Percentiles rank a stretch among this genome's conserved stretches.
phyloP scores from a whole-genome alignment of 1,140 invertebrate species.

The Cyphomyrmex costatus region DNA sequence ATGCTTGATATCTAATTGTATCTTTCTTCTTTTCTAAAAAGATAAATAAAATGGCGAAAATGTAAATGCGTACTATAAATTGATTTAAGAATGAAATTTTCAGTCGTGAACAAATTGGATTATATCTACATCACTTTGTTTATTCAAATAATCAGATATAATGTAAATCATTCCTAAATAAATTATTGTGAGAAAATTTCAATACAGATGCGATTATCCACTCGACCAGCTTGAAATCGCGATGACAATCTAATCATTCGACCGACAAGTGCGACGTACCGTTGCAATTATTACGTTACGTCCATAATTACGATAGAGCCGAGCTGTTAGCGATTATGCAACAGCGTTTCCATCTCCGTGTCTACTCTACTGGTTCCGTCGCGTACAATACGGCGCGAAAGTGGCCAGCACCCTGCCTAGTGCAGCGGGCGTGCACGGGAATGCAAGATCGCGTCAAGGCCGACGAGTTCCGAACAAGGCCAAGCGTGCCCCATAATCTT shows the following conservation, averaged over 20 bases:
- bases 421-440: slow-evolving; percentile 47
- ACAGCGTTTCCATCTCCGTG: background rate
- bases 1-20: background rate
- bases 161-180: slow-evolving; percentile 18
- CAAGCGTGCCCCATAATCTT: slow-evolving; percentile 35
- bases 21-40: background rate
- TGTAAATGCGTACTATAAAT: background rate
- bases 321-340: background rate
- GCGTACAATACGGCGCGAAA: slow-evolving; percentile 16
- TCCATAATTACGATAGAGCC: background rate
- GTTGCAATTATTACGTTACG: slow-evolving; percentile 24
- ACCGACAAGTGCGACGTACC: background rate
- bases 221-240: slow-evolving; percentile 1
- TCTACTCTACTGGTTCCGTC: background rate
- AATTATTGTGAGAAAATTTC: background rate
- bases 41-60: background rate
- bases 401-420: slow-evolving; percentile 20
- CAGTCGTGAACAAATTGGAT: background rate
- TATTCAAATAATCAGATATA: background rate
- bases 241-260: slow-evolving; percentile 15
- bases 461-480: slow-evolving; percentile 68
- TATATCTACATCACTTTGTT: background rate
- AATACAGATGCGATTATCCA: slow-evolving; percentile 11
- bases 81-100: background rate
- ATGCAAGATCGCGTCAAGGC: slow-evolving; percentile 63